Base-by-base conservation (phyloP, 2,888 invertebrate species). In the Cheilosia vernalis region DNA sequence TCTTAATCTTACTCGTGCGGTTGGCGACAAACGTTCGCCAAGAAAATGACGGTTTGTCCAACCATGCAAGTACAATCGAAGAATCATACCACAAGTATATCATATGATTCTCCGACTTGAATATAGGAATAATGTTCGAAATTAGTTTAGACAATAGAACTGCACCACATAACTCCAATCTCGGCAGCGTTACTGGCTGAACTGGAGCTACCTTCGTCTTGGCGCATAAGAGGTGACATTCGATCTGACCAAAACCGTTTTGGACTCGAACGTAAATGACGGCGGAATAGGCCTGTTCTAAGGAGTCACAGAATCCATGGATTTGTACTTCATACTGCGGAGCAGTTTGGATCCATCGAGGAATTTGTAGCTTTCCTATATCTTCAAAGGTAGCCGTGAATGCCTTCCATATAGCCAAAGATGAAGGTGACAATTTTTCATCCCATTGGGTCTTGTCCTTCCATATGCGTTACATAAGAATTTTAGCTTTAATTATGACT, bases 1-100 rank as follows among this genome's bases (percentile, higher is more conserved):
- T 56, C 4, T 27, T 40, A 5, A 87, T 80, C 49, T 87, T 61
- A 3, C 76, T 56, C 0, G 73, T 76, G 4, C 79, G 49, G 30
- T 83, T 80, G 2, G 66, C 78, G 2, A 87, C 74, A 37, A 87
- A 87, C 0, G 81, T 87, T 17, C 56, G 17, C 86, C 81, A 86
- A 4, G 30, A 51, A 27, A 61, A 86, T 4, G 78, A 58, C 0
- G 77, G 55, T 63, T 76, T 74, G n/a, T 58, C 30, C 30, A 81
- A 17, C 72, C 79, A 79, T 1, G 79, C 60, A 21, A 60, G 24
- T 0, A 72, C 72, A 10, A 72, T 79, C 2, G 81, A 69, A 4
- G 81, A 81, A 19, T 70, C 70, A 1, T 70, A 64, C 76, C 76
- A 82, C 15, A 63, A 66, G 44, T 42, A 42, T 15, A 58, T 2